These are phyloP conservation scores for Coelopa frigida DNA, from an alignment of 1,140 invertebrate species.

Conservation along the genomic window DNA sequence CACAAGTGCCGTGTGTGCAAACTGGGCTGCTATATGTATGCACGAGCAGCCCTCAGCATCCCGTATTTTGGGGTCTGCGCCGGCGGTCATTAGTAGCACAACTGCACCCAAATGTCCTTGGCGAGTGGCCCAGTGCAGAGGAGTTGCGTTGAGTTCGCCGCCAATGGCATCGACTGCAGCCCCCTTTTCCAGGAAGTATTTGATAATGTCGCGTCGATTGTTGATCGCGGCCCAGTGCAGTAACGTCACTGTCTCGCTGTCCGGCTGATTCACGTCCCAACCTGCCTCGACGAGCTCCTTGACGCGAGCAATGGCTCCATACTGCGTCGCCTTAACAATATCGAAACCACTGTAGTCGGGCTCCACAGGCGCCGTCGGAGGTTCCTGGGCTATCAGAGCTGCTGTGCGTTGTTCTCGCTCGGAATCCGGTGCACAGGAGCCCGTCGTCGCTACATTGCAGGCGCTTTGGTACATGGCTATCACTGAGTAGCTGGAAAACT, in stretches of 20 bases:
- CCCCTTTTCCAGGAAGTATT: slow-evolving; percentile 78
- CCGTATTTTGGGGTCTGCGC: slow-evolving; percentile 85
- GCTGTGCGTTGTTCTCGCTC: slow-evolving; percentile 48
- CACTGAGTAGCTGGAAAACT: too few species aligned
- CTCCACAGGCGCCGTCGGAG: slow-evolving; percentile 51
- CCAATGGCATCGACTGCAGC: slow-evolving; percentile 90
- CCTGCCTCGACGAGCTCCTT: slow-evolving; percentile 81
- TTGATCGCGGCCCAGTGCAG: slow-evolving; percentile 99
- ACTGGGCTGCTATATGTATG: slow-evolving; percentile 94
- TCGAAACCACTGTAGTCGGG: slow-evolving; percentile 80
- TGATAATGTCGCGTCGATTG: slow-evolving; percentile 87
- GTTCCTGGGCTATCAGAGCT: slow-evolving; percentile 50
- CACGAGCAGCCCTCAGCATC: slow-evolving; percentile 95
- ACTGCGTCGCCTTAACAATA: slow-evolving; percentile 91
- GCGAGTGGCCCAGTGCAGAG: slow-evolving; percentile 94
- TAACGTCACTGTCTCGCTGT: slow-evolving; percentile 88
- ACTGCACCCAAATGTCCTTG: slow-evolving; percentile 91
- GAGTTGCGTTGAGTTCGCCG: slow-evolving; percentile 90
- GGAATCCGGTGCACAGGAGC: slow-evolving; percentile 46
- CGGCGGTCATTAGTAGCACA: slow-evolving; percentile 83
- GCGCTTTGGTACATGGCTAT: slow-evolving; percentile 64
- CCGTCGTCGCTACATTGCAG: slow-evolving; percentile 54
- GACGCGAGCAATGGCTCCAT: slow-evolving; percentile 77
- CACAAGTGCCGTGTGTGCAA: slow-evolving; percentile 93
- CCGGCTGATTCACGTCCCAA: slow-evolving; percentile 83